Evolutionary conservation across 2,113 vertebrate genomes (phyloP).

Genomic region (Poecile atricapillus): DNA sequence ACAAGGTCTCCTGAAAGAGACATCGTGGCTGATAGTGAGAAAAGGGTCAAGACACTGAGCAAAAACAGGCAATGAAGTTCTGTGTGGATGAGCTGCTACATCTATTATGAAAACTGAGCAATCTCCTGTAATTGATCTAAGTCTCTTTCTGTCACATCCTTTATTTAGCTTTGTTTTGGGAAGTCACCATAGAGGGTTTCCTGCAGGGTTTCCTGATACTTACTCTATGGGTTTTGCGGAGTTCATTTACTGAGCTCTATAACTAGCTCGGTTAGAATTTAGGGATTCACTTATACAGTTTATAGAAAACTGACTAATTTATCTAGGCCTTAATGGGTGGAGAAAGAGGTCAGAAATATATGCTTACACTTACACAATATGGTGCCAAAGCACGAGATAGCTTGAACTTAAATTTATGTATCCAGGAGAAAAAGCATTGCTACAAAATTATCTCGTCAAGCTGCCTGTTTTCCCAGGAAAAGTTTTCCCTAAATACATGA

Average conservation of each 20-base stretch:
- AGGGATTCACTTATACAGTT: neutral
- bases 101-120: neutral
- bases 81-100: neutral
- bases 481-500: constrained; percentile 66
- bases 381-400: constrained; percentile 17
- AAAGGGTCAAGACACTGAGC: neutral
- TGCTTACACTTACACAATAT: neutral
- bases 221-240: neutral
- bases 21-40: neutral
- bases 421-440: constrained; percentile 49
- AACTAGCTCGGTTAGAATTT: neutral
- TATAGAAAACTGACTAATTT: neutral
- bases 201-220: neutral
- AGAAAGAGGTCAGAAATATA: constrained; percentile 38
- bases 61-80: neutral
- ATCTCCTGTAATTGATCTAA: neutral
- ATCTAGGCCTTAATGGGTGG: neutral
- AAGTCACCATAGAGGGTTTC: neutral
- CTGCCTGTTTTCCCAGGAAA: constrained; percentile 64
- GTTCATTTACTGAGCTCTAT: neutral
- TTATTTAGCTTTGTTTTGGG: neutral
- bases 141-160: neutral
- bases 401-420: constrained; percentile 56
- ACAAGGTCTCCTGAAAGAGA: neutral
- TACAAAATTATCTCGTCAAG: constrained; percentile 58